phyloP scores from a whole-genome alignment of 2,113 vertebrate genomes.

The Silurus asotus region DNA sequence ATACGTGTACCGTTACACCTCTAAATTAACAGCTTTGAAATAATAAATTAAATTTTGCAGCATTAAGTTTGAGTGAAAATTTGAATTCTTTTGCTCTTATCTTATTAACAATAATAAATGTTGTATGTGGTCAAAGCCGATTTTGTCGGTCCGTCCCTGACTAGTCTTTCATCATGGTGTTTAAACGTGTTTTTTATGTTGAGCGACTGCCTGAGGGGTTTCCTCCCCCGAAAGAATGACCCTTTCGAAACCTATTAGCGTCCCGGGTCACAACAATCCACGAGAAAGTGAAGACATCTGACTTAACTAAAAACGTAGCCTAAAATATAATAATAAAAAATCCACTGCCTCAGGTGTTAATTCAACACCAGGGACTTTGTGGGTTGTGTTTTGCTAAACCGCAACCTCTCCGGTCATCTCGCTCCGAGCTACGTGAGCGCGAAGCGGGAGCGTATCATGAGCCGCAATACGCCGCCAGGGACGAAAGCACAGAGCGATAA shows the following conservation, averaged over 20 bases:
- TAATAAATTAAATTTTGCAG: background rate
- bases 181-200: constrained; percentile 28
- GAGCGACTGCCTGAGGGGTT: constrained; percentile 31
- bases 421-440: background rate
- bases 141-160: constrained; percentile 28
- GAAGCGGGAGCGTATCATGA: background rate
- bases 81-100: background rate
- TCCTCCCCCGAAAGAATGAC: constrained; percentile 37
- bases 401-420: background rate
- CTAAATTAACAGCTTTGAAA: too few species aligned
- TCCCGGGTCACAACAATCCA: constrained; percentile 37
- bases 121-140: constrained; percentile 24
- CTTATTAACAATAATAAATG: constrained; percentile 17
- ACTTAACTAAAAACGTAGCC: constrained; percentile 6
- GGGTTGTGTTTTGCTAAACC: background rate
- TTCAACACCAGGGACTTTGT: constrained; percentile 7
- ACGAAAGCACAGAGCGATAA: constrained; percentile 13
- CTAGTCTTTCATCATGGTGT: constrained; percentile 40
- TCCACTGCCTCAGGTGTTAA: background rate
- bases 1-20: too few species aligned
- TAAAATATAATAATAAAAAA: background rate
- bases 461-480: background rate
- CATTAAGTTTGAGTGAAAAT: background rate
- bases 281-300: constrained; percentile 34
- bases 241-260: constrained; percentile 39